These are phyloP conservation scores for Chelonus insularis DNA, from an alignment of 1,140 invertebrate genomes.

Conservation along the genomic window DNA sequence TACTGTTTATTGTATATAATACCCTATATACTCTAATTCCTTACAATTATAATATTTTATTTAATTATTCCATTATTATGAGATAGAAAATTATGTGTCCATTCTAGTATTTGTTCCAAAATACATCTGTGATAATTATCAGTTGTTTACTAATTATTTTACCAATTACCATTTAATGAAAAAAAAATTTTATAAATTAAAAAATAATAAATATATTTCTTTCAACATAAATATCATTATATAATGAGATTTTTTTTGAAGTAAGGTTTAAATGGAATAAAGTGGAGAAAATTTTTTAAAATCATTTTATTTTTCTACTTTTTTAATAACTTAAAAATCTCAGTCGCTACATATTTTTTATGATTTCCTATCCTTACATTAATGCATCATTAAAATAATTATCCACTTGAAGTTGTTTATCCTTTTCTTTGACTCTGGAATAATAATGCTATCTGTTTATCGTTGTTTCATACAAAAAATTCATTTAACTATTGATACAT, in stretches of 20 bases:
- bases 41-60: conserved; percentile 24
- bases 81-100: conserved; percentile 32
- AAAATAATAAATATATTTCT: conserved; percentile 40
- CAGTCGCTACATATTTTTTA: conserved; percentile 54
- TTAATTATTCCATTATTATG: conserved; percentile 18
- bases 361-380: conserved; percentile 41
- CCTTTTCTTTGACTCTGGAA: too few species aligned
- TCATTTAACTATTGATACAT: too few species aligned
- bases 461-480: too few species aligned
- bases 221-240: conserved; percentile 43
- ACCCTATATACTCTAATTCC: too few species aligned
- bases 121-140: conserved; percentile 33
- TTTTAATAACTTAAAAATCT: conserved; percentile 52
- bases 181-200: conserved; percentile 1
- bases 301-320: conserved; percentile 55
- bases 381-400: conserved; percentile 24
- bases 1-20: conserved; percentile 3
- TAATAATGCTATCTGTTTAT: too few species aligned
- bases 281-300: too few species aligned
- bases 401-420: not conserved
- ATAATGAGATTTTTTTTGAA: too few species aligned
- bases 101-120: conserved; percentile 36
- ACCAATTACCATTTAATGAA: not conserved
- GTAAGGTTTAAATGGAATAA: too few species aligned
- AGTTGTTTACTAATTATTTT: conserved; percentile 12